phyloP scores from a whole-genome alignment of 2,113 vertebrate species.

The Chloroceryle aenea region DNA sequence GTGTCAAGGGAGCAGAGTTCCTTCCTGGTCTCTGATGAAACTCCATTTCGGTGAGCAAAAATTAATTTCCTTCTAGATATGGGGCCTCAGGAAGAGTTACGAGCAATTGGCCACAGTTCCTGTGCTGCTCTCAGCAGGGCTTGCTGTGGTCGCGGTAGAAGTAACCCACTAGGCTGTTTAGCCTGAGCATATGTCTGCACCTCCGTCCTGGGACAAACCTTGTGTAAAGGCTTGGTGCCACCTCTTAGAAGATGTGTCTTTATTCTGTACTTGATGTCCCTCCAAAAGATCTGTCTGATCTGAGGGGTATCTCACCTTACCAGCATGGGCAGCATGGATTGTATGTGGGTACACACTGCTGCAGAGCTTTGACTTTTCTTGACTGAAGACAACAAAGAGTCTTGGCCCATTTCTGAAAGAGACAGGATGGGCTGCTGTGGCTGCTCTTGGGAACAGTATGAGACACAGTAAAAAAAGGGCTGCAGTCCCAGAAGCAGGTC shows the following conservation, averaged over 20 bases:
- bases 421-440: not conserved
- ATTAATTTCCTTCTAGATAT: not conserved
- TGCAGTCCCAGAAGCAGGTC: not conserved
- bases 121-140: not conserved
- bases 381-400: not conserved
- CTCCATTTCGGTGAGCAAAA: not conserved
- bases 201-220: not conserved
- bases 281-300: not conserved
- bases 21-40: not conserved
- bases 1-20: not conserved
- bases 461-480: fast-evolving
- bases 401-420: not conserved
- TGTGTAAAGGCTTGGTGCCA: not conserved
- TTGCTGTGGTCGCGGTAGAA: not conserved
- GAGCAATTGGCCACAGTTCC: not conserved
- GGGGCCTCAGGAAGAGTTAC: not conserved
- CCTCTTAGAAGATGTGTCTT: not conserved
- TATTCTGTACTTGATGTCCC: not conserved
- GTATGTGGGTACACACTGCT: not conserved
- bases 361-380: not conserved
- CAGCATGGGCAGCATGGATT: not conserved
- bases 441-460: not conserved
- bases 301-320: not conserved
- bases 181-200: not conserved
- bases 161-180: not conserved